Evolutionary conservation across 1,140 invertebrate genomes (phyloP).

Genomic region (Eurosta solidaginis): DNA sequence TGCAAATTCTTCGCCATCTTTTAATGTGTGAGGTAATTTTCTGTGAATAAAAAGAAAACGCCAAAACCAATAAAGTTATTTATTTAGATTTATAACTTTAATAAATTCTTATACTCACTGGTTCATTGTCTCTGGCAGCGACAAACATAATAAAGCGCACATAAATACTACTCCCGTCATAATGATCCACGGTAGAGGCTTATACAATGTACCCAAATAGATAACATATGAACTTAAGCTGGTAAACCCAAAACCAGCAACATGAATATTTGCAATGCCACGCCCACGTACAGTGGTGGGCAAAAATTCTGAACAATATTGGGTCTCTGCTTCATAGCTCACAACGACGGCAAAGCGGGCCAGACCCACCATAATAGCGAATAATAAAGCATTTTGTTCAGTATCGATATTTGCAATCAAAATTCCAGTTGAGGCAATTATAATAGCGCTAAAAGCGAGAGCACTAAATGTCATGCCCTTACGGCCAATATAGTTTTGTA

Average conservation of each 20-base stretch:
- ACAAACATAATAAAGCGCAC: constrained; percentile 63
- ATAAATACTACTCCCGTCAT: constrained; percentile 64
- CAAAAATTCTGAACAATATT: constrained; percentile 70
- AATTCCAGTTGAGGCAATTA: constrained; percentile 59
- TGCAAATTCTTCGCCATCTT: constrained; percentile 67
- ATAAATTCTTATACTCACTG: constrained; percentile 53
- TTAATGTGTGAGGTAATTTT: no score
- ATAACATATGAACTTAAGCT: constrained; percentile 56
- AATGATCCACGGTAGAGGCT: constrained; percentile 63
- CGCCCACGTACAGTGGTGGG: constrained; percentile 68
- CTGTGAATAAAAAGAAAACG: no score
- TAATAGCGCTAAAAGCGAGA: constrained; percentile 62
- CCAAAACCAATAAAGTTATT: no score
- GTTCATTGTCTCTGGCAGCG: constrained; percentile 67
- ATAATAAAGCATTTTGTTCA: constrained; percentile 39
- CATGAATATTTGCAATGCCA: constrained; percentile 64
- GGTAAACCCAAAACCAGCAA: constrained; percentile 62
- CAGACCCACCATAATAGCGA: constrained; percentile 59
- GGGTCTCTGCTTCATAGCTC: constrained; percentile 68
- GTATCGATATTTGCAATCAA: constrained; percentile 47
- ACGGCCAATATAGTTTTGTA: constrained; percentile 65
- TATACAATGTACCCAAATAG: constrained; percentile 59
- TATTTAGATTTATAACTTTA: no score
- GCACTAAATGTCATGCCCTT: constrained; percentile 65
- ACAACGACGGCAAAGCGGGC: constrained; percentile 68